phyloP scores from a whole-genome alignment of 2,797 vertebrate genomes.

The Pangasius djambal region DNA sequence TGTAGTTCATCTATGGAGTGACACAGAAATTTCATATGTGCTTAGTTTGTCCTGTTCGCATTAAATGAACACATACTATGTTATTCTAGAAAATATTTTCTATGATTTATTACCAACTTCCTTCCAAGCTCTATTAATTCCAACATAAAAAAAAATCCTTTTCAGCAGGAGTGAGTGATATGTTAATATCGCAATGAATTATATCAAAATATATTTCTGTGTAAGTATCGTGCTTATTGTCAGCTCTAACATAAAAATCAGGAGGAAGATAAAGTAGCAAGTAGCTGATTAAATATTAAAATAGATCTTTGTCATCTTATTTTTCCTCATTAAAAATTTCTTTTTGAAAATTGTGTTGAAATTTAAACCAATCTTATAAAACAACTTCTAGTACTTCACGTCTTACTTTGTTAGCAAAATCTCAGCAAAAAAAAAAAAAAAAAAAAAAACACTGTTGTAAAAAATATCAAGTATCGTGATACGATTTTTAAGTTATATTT shows the following conservation, averaged over 20 bases:
- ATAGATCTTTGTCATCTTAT: background rate
- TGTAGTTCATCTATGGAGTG: background rate
- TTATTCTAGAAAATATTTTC: background rate
- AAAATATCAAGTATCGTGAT: background rate
- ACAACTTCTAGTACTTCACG: background rate
- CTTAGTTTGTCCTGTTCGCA: background rate
- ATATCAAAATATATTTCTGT: background rate
- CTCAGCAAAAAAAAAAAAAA: background rate
- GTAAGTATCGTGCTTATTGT: background rate
- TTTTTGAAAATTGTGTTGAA: background rate
- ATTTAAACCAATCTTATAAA: constrained; percentile 13
- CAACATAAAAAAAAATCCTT: background rate
- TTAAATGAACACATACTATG: background rate
- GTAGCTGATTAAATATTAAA: background rate
- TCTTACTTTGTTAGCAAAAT: background rate
- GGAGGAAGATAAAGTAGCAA: background rate
- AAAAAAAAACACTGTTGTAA: constrained; percentile 6
- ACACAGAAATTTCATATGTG: background rate
- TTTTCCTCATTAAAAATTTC: background rate
- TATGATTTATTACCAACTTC: background rate
- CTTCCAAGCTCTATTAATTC: background rate
- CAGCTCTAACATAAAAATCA: background rate
- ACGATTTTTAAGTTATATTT: background rate
- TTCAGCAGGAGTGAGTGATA: background rate
- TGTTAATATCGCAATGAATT: background rate